Conservation (phyloP, 2,113 vertebrate genomes). For the Gulo gulo region DNA sequence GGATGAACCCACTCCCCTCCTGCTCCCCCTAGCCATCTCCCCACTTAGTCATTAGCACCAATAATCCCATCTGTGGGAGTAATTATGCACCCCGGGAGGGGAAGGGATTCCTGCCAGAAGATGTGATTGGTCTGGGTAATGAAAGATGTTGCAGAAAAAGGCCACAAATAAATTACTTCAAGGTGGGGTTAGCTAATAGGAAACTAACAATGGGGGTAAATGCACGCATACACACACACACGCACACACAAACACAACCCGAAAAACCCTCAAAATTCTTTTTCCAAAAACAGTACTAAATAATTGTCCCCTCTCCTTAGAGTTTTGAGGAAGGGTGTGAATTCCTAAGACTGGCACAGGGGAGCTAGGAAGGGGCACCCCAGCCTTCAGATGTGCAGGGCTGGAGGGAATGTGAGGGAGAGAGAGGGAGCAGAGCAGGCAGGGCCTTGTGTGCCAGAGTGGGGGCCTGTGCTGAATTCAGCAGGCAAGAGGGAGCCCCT, state of each 20-base stretch:
- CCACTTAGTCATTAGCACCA: slow-evolving; percentile 71
- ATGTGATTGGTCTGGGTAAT: slow-evolving; percentile 74
- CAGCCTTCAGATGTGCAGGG: background rate
- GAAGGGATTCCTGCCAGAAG: slow-evolving; percentile 78
- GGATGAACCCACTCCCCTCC: background rate
- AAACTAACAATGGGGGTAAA: background rate
- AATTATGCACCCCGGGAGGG: slow-evolving; percentile 89
- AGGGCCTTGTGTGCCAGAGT: background rate
- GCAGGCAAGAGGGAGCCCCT: background rate
- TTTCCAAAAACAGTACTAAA: background rate
- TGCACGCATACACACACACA: background rate
- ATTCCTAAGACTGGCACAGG: slow-evolving; percentile 64
- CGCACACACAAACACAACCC: background rate
- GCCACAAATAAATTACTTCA: slow-evolving; percentile 79
- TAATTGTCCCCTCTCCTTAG: background rate
- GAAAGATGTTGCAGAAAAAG: slow-evolving; percentile 71
- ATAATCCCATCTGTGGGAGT: slow-evolving; percentile 85
- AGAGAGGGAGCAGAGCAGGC: background rate
- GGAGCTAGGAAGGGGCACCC: slow-evolving; percentile 26
- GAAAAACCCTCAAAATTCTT: background rate
- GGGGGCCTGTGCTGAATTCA: background rate
- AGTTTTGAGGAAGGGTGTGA: background rate
- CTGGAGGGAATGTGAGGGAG: background rate
- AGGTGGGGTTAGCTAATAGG: slow-evolving; percentile 9
- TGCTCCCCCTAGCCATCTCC: background rate